Conservation (phyloP, 2,797 vertebrate genomes). For the Ceyx erithaca region DNA sequence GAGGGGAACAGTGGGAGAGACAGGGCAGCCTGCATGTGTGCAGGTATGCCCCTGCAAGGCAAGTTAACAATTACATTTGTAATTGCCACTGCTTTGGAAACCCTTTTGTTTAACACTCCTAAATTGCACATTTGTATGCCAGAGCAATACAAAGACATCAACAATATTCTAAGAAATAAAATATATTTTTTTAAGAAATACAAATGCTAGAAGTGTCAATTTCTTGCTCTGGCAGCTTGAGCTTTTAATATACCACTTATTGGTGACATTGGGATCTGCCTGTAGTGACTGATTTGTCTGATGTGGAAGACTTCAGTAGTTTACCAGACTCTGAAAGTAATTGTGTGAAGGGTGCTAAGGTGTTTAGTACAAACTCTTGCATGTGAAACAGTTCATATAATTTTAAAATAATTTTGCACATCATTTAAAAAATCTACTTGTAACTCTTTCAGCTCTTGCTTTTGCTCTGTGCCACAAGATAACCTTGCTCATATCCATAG, state of each 20-base stretch:
- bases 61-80: not conserved
- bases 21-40: not conserved
- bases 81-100: not conserved
- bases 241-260: not conserved
- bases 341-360: not conserved
- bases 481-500: not conserved
- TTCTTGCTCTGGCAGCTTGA: not conserved
- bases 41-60: not conserved
- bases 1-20: not conserved
- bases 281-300: not conserved
- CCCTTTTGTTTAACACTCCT: not conserved
- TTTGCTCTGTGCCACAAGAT: not conserved
- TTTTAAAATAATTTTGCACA: not conserved
- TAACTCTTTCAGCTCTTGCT: not conserved
- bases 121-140: not conserved
- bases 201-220: not conserved
- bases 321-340: not conserved
- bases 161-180: not conserved
- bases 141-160: not conserved
- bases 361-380: not conserved
- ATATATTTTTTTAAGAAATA: not conserved
- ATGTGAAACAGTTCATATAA: not conserved
- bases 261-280: not conserved
- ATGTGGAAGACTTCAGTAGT: not conserved
- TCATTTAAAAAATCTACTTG: not conserved